Percentiles rank a stretch among this genome's conserved stretches.
Evolutionary conservation across 2,113 vertebrate genomes (phyloP).

Genomic region (Nothobranchius furzeri): DNA sequence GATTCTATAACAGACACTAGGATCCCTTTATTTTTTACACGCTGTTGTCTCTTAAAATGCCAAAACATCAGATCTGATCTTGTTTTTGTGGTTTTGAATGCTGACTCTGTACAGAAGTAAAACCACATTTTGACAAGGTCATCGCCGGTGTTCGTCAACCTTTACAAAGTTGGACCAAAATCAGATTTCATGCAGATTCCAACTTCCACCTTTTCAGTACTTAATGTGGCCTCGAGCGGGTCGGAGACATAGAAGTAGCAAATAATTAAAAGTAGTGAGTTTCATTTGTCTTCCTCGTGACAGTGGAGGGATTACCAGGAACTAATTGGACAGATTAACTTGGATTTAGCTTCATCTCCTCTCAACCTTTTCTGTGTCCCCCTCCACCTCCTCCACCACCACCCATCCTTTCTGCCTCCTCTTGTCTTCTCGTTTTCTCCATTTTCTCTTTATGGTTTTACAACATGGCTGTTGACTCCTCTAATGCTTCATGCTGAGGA

Average conservation of each 20-base stretch:
- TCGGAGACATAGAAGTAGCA: conserved; percentile 15
- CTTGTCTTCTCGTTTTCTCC: conserved; percentile 11
- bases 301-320: conserved; percentile 70
- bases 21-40: too few relatives aligned
- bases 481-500: conserved; percentile 24
- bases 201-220: conserved; percentile 38
- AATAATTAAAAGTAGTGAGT: conserved; percentile 39
- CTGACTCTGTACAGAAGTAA: too few relatives aligned
- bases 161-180: background rate
- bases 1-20: too few relatives aligned
- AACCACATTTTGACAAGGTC: too few relatives aligned
- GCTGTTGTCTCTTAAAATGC: too few relatives aligned
- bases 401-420: background rate
- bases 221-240: conserved; percentile 30
- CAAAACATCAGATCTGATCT: too few relatives aligned
- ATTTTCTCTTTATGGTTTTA: conserved; percentile 23
- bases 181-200: conserved; percentile 3
- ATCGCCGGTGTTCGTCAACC: conserved; percentile 11
- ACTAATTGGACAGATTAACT: conserved; percentile 77
- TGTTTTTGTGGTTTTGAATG: too few relatives aligned
- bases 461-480: conserved; percentile 23
- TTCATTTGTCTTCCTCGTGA: conserved; percentile 64
- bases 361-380: conserved; percentile 50
- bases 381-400: conserved; percentile 4
- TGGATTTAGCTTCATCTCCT: conserved; percentile 65